Evolutionary conservation across 2,888 invertebrate species (phyloP).

Genomic region (Drosophila mimetica): DNA sequence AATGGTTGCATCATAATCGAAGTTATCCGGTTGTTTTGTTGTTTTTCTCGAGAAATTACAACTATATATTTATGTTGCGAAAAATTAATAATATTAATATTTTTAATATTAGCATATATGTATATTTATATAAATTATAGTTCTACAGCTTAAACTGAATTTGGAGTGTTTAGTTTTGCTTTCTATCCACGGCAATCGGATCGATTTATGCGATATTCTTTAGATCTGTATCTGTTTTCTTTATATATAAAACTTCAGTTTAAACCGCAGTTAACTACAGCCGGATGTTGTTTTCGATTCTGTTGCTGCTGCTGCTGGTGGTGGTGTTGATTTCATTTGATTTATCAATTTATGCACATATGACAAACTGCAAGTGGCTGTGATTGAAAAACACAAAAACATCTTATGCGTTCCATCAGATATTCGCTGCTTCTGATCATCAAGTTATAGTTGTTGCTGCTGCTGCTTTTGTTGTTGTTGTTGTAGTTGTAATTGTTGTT

Average conservation of each 20-base stretch:
- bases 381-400: conserved; percentile 71
- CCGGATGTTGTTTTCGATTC: conserved; percentile 69
- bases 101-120: conserved; percentile 79
- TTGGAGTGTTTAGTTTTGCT: conserved; percentile 73
- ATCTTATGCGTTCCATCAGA: conserved; percentile 55
- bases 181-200: conserved; percentile 44
- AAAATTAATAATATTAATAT: conserved; percentile 78
- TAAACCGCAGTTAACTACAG: conserved; percentile 79
- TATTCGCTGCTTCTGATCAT: conserved; percentile 57
- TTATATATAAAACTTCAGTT: conserved; percentile 75
- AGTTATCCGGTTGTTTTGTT: conserved; percentile 31
- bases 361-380: conserved; percentile 57
- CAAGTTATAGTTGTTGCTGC: conserved; percentile 60
- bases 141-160: conserved; percentile 78
- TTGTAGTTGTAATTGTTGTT: conserved; percentile 42
- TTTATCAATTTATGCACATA: conserved; percentile 59
- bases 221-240: conserved; percentile 34
- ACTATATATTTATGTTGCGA: conserved; percentile 77
- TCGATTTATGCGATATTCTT: conserved; percentile 58
- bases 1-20: conserved; percentile 25
- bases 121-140: conserved; percentile 79
- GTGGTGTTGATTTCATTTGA: conserved; percentile 19
- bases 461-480: conserved; percentile 29
- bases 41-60: conserved; percentile 62
- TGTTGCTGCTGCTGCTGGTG: conserved; percentile 49